Evolutionary conservation across 2,113 vertebrate species (phyloP).

Genomic region (Sitta europaea): DNA sequence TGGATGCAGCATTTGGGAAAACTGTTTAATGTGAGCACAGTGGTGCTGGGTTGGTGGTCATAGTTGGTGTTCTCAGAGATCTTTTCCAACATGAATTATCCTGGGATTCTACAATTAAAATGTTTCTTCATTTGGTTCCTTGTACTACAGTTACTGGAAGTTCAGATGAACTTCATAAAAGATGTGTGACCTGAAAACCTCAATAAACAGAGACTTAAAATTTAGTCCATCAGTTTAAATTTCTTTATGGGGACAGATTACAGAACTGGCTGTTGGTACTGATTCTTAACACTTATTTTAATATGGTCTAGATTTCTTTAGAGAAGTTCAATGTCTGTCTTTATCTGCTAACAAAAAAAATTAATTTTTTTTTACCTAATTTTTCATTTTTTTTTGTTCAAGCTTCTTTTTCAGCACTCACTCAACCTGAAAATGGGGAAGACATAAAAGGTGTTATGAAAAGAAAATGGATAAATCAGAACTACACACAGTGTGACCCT

Average conservation of each 20-base stretch:
- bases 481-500: not conserved
- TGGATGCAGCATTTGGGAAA: not conserved
- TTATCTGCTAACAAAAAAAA: not conserved
- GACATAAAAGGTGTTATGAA: not conserved
- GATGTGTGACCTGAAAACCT: not conserved
- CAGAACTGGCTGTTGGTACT: not conserved
- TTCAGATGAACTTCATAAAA: not conserved
- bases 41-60: not conserved
- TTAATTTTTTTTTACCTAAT: not conserved
- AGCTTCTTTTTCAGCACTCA: not conserved
- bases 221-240: not conserved
- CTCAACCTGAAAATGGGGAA: not conserved
- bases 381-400: not conserved
- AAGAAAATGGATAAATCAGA: not conserved
- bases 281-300: not conserved
- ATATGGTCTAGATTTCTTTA: not conserved
- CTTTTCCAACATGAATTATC: not conserved
- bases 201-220: not conserved
- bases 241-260: not conserved
- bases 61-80: not conserved
- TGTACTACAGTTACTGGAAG: not conserved
- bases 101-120: not conserved
- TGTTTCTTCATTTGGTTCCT: not conserved
- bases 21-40: rapidly evolving
- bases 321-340: not conserved